These are phyloP conservation scores for Metacarcinus magister DNA, from an alignment of 2,888 invertebrate genomes.

Conservation along the genomic window DNA sequence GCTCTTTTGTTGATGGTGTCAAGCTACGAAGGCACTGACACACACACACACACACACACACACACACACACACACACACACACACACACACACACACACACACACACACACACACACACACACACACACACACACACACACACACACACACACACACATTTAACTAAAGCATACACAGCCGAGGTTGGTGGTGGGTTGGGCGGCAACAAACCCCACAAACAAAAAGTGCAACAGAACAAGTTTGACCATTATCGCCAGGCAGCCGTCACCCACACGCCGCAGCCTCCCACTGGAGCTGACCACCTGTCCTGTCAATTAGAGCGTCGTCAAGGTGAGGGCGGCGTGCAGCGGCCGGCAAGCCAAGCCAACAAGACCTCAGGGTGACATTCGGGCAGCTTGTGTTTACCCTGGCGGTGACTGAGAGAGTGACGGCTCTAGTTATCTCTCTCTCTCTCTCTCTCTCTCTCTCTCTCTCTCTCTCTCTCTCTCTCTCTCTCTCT, in stretches of 20 bases:
- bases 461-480: constrained; percentile 57
- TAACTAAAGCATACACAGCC: neutral
- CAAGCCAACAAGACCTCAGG: neutral
- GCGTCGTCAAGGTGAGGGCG: constrained; percentile 22
- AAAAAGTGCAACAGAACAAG: constrained; percentile 3
- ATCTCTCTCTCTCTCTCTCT: constrained; percentile 55
- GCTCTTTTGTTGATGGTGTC: neutral
- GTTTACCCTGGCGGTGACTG: neutral
- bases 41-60: constrained; percentile 17
- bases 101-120: no score
- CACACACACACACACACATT: neutral
- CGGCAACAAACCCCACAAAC: neutral
- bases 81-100: no score
- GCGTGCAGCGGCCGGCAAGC: neutral
- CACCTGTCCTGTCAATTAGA: constrained; percentile 48
- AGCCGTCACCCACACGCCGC: constrained; percentile 36
- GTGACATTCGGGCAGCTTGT: constrained; percentile 34
- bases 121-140: constrained; percentile 26
- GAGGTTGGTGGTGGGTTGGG: neutral
- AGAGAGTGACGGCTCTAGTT: neutral
- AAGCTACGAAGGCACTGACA: neutral
- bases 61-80: no score
- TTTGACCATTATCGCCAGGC: constrained; percentile 10
- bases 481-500: constrained; percentile 61
- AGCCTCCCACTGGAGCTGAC: neutral